phyloP scores from a whole-genome alignment of 1,140 invertebrate species.

The Himalopsyche phryganea region DNA sequence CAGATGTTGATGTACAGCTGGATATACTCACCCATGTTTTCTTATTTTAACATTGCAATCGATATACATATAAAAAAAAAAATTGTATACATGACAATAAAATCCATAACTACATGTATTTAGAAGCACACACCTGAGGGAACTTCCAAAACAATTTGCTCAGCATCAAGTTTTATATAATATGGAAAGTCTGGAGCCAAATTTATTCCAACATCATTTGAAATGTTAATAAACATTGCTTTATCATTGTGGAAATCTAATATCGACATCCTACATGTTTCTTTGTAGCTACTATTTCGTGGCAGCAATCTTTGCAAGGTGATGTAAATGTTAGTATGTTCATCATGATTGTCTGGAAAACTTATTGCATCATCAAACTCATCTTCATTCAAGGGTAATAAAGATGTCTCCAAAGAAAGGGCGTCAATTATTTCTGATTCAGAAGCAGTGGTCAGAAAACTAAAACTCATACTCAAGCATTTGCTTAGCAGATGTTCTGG shows the following conservation, averaged over 20 bases:
- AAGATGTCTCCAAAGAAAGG: background rate
- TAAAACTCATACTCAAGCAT: background rate
- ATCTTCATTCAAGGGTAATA: conserved; percentile 5
- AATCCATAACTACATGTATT: no score
- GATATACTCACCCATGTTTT: no score
- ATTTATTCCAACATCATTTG: conserved; percentile 7
- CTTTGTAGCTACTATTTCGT: conserved; percentile 15
- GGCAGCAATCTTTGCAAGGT: conserved; percentile 24
- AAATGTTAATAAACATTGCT: conserved; percentile 20
- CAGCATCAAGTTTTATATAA: conserved; percentile 11
- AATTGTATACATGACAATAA: no score
- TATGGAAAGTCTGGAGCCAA: conserved; percentile 22
- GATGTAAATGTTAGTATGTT: conserved; percentile 15
- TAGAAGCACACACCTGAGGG: conserved; percentile 14
- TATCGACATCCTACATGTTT: conserved; percentile 15
- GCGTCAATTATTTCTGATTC: conserved; percentile 6
- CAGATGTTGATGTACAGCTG: no score
- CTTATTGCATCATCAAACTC: conserved; percentile 18
- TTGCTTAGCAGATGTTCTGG: conserved; percentile 1
- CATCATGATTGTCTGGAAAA: background rate
- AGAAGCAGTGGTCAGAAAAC: conserved; percentile 2
- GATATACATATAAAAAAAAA: no score
- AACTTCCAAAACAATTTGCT: conserved; percentile 7
- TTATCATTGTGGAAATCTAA: conserved; percentile 7
- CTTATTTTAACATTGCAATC: no score